Evolutionary conservation across 2,888 invertebrate genomes (phyloP).

Genomic region (Elmis aenea): DNA sequence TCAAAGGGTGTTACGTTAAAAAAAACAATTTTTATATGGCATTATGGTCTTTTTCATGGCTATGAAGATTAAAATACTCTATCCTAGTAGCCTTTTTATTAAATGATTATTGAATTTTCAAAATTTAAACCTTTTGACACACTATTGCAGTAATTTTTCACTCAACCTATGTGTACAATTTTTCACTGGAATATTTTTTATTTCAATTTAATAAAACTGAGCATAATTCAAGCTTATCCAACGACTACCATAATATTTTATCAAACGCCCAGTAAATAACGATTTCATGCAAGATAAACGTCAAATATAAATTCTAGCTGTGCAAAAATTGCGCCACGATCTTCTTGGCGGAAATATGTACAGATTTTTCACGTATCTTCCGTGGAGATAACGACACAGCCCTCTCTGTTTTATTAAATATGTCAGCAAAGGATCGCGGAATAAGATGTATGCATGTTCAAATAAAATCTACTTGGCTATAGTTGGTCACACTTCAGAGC

Average conservation of each 20-base stretch:
- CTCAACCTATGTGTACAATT: no score
- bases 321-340: no score
- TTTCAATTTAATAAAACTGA: no score
- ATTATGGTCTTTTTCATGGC: no score
- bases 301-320: conserved; percentile 17
- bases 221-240: conserved; percentile 9
- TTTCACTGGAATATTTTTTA: no score
- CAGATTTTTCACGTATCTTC: conserved; percentile 12
- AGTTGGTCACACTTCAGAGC: conserved; percentile 21
- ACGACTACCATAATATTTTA: conserved; percentile 10
- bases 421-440: conserved; percentile 12
- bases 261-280: conserved; percentile 13
- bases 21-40: no score
- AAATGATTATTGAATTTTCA: no score
- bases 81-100: no score
- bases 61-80: no score
- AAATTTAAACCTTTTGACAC: no score
- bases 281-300: conserved; percentile 16
- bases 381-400: conserved; percentile 6
- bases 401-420: conserved; percentile 11
- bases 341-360: conserved; percentile 15
- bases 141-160: no score
- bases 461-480: conserved; percentile 10
- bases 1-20: no score
- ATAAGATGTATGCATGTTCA: conserved; percentile 10